Percentiles rank a stretch among this genome's conserved stretches.
Evolutionary conservation across 2,113 vertebrate species (phyloP).

Genomic region (Panthera uncia): DNA sequence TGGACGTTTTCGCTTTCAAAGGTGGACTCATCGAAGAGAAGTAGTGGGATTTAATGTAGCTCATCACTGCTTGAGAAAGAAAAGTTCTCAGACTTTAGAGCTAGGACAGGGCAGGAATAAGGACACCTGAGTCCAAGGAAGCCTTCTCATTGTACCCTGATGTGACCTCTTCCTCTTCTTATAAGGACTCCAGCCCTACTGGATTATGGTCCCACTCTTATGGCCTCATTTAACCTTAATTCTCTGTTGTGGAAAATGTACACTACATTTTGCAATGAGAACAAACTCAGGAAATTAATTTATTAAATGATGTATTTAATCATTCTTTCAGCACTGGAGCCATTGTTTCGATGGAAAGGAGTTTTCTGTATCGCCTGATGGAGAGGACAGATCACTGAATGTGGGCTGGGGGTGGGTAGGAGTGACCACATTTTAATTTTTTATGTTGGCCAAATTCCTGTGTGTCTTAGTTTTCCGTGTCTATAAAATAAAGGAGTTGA

Average conservation of each 20-base stretch:
- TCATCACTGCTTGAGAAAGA: background rate
- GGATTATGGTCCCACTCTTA: background rate
- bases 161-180: background rate
- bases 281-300: background rate
- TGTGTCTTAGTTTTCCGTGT: background rate
- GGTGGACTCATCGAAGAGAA: background rate
- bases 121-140: background rate
- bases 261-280: background rate
- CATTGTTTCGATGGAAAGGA: background rate
- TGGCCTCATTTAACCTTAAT: background rate
- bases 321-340: background rate
- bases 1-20: background rate
- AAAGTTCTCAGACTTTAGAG: background rate
- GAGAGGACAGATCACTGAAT: background rate
- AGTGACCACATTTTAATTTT: background rate
- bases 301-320: background rate
- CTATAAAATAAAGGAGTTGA: background rate
- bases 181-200: background rate
- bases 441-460: background rate
- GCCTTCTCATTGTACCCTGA: background rate
- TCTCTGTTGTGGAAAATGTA: background rate
- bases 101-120: background rate
- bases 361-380: background rate
- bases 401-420: accelerated
- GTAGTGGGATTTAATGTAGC: background rate